A percentile compares a stretch with the other conserved stretches of the same genome.
Evolutionary conservation across 2,888 invertebrate genomes (phyloP).

Genomic region (Nymphalis urticae): DNA sequence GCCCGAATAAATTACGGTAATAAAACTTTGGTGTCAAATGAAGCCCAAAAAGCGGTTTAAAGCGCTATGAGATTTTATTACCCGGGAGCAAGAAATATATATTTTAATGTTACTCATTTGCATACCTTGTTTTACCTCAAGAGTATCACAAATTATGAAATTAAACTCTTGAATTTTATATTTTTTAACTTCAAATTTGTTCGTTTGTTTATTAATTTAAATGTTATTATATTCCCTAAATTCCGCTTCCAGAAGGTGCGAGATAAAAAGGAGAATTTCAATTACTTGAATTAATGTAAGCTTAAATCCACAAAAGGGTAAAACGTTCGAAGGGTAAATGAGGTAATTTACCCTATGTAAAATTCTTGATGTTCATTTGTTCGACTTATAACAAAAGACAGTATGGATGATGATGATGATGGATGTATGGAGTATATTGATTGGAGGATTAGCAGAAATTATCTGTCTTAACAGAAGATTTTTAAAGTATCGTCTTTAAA

Average conservation of each 20-base stretch:
- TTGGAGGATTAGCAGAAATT: too few species aligned
- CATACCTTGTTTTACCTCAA: constrained; percentile 9
- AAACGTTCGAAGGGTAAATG: too few species aligned
- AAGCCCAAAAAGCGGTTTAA: constrained; percentile 1
- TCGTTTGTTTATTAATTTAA: neutral
- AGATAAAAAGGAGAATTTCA: too few species aligned
- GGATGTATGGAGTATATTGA: too few species aligned
- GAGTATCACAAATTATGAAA: constrained; percentile 3
- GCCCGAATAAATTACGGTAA: neutral
- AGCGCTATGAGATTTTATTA: constrained; percentile 5
- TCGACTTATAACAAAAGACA: too few species aligned
- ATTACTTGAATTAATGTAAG: too few species aligned
- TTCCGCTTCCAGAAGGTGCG: neutral
- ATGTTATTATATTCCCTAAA: neutral
- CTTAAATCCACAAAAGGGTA: too few species aligned
- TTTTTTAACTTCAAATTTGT: neutral
- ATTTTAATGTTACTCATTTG: constrained; percentile 12
- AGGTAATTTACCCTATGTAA: too few species aligned
- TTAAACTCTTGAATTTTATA: neutral
- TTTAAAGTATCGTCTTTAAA: too few species aligned
- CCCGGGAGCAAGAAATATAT: constrained; percentile 4
- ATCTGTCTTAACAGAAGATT: too few species aligned
- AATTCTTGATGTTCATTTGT: too few species aligned
- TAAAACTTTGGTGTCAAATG: constrained; percentile 5
- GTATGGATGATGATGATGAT: too few species aligned